phyloP scores from a whole-genome alignment of 2,888 invertebrate species.

The Osmoderma eremita region DNA sequence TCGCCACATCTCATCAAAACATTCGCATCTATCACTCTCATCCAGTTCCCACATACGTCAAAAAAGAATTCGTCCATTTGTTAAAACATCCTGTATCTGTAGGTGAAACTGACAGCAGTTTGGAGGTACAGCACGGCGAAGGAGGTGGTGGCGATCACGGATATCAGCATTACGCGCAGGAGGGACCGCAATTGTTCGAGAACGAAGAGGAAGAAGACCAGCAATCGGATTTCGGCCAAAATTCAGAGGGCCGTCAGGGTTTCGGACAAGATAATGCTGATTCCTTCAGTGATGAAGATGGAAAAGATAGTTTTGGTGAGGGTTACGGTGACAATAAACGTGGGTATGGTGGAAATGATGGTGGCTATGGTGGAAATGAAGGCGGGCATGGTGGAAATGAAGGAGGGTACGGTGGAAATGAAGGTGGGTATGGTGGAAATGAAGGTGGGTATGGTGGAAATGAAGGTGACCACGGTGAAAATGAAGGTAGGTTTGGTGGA shows the following conservation, averaged over 20 bases:
- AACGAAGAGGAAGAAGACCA: background rate
- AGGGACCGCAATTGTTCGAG: background rate
- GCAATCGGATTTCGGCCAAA: background rate
- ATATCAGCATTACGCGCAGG: conserved; percentile 53
- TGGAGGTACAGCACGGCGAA: conserved; percentile 56
- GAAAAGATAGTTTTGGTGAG: background rate
- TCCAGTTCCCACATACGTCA: conserved; percentile 75
- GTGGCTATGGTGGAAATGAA: conserved; percentile 2
- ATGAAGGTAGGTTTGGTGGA: background rate
- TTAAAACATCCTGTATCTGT: conserved; percentile 73
- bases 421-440: background rate
- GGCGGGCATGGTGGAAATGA: conserved; percentile 2
- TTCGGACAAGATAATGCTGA: background rate
- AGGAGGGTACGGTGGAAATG: background rate
- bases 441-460: conserved; percentile 2
- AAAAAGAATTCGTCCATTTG: conserved; percentile 74
- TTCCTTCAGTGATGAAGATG: conserved; percentile 2
- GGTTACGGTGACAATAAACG: background rate
- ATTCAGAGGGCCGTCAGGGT: background rate
- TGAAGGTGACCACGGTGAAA: background rate
- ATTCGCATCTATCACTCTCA: conserved; percentile 77
- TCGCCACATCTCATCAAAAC: conserved; percentile 75
- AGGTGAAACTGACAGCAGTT: conserved; percentile 63
- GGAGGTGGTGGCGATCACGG: conserved; percentile 53
- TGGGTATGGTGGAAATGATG: conserved; percentile 1